Base-by-base conservation (phyloP, 2,113 vertebrate species). In the Mobula hypostoma region DNA sequence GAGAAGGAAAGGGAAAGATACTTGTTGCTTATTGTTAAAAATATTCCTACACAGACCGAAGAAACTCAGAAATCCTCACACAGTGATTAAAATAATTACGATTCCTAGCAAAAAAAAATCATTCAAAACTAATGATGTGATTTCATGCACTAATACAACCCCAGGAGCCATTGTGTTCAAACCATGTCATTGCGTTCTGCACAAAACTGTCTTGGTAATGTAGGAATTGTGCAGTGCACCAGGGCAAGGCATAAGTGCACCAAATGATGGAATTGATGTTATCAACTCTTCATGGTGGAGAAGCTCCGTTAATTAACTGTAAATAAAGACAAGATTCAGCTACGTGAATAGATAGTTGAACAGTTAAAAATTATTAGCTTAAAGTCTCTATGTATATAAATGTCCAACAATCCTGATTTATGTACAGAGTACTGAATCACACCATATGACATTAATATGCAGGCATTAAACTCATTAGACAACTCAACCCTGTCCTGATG, bases 281-380 rank as follows among this genome's bases (percentile, higher is more conserved):
- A 87, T 61, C 82, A 87, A 17, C 56, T 21, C 56, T 48, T 48
- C 82, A 15, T 58, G 4, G n/a, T 61, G 12, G 29, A 90, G n/a
- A 90, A 66, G 29, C n/a, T 29, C 63, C 63, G 32, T 90, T 66
- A 66, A 90, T 32, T 90, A 90, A 90, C 29, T 66, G 32, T 29
- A 88, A 88, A n/a, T 66, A 66, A 66, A 61, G 29, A n/a, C 58
- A 88, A 66, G 63, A 88, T 88, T 66, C 63, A n/a, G 85, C 85
- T n/a, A 88, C 27, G 58, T 66, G 58, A 66, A 66, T 66, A 61
- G 12, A 88, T 66, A 12, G 61, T 88, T 88, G 85, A 32, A 32
- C 29, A 88, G 85, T n/a, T 29, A 88, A n/a, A 66, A 66, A 88
- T 15, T 12, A 24, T 83, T 83, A 21, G 24, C n/a, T 79, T 85